These are phyloP conservation scores for Drosophila teissieri DNA, from an alignment of 1,140 invertebrate species.

Conservation along the genomic window DNA sequence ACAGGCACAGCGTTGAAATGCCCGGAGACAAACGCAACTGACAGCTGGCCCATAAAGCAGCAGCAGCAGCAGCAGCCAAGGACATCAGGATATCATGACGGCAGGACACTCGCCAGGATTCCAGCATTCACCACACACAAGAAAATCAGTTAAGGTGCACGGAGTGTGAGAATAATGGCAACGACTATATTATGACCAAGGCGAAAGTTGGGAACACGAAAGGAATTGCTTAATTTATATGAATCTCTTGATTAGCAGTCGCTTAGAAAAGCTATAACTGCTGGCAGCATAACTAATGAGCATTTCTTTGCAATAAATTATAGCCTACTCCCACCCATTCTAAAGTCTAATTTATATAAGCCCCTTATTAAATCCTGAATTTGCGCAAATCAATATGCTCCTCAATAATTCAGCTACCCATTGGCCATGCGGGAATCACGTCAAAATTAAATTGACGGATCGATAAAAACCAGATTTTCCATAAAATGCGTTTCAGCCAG, in stretches of 20 bases:
- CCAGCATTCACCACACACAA: constrained; percentile 30
- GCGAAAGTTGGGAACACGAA: constrained; percentile 6
- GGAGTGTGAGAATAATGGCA: constrained; percentile 31
- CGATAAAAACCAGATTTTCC: constrained; percentile 80
- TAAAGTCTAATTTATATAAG: no score
- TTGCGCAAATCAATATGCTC: background rate
- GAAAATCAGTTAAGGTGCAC: constrained; percentile 29
- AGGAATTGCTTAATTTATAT: constrained; percentile 24
- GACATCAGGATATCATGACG: constrained; percentile 24
- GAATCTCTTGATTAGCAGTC: background rate
- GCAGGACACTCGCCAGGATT: constrained; percentile 15
- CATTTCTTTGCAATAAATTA: background rate
- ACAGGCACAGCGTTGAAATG: constrained; percentile 37
- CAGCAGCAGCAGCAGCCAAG: constrained; percentile 33
- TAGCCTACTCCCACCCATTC: no score
- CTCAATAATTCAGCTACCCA: background rate
- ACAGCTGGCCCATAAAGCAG: constrained; percentile 68
- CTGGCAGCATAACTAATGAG: no score
- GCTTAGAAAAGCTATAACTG: background rate
- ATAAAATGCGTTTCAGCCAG: constrained; percentile 74
- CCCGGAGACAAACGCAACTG: constrained; percentile 56
- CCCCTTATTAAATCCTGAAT: no score
- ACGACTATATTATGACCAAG: constrained; percentile 25
- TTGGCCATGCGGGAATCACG: constrained; percentile 39
- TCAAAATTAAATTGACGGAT: constrained; percentile 73